Conservation (phyloP, 2,888 invertebrate genomes). For the Odontomyia ornata region DNA sequence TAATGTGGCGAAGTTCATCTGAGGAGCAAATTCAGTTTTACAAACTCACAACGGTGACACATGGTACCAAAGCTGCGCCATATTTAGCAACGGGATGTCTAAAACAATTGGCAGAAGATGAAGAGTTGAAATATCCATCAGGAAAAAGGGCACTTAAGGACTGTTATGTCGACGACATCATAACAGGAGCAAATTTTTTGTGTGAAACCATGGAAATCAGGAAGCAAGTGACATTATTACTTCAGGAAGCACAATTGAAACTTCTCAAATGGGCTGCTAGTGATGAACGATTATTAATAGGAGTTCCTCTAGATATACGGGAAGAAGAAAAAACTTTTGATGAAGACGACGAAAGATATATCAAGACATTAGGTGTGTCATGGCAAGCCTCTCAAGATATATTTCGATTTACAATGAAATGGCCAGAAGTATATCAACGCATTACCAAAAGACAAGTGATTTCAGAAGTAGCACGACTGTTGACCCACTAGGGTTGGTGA, state of each 20-base stretch:
- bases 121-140: not conserved
- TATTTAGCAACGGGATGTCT: no score
- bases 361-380: slow-evolving; percentile 2
- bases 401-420: not conserved
- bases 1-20: no score
- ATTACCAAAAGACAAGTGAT: slow-evolving; percentile 30
- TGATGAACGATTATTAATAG: slow-evolving; percentile 42
- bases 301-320: slow-evolving; percentile 31
- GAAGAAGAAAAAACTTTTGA: slow-evolving; percentile 8
- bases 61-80: no score
- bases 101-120: no score
- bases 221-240: slow-evolving; percentile 42
- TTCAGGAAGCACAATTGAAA: no score
- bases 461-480: slow-evolving; percentile 30
- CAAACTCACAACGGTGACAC: no score
- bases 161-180: slow-evolving; percentile 52
- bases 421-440: not conserved
- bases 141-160: slow-evolving; percentile 17
- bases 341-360: no score
- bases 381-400: slow-evolving; percentile 24
- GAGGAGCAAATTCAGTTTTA: no score
- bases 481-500: slow-evolving; percentile 48
- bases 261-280: no score
- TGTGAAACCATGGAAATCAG: not conserved
- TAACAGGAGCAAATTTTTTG: slow-evolving; percentile 45